Conservation (phyloP, 2,888 invertebrate species). For the Brachyptera putata region DNA sequence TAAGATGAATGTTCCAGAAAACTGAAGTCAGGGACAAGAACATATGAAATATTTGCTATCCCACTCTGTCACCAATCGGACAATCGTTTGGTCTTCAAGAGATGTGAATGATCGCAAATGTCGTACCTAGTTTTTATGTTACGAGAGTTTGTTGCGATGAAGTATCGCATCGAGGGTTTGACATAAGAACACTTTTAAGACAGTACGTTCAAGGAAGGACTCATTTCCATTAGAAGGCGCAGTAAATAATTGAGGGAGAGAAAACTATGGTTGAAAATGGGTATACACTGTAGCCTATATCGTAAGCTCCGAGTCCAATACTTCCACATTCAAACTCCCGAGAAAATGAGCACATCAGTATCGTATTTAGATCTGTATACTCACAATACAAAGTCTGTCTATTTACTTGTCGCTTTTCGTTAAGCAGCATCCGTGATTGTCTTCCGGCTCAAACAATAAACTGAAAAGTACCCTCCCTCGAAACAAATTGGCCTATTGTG, state of each 20-base stretch:
- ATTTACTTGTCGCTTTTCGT: background rate
- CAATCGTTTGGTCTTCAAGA: no score
- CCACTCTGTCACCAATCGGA: no score
- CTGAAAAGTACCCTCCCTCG: no score
- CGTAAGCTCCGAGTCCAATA: constrained; percentile 9
- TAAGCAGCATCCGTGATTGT: no score
- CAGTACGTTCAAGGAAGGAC: background rate
- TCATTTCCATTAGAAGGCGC: constrained; percentile 19
- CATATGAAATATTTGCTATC: no score
- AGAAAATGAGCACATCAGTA: constrained; percentile 1
- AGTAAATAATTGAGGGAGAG: constrained; percentile 25
- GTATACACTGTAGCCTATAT: no score
- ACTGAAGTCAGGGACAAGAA: no score
- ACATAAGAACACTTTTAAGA: constrained; percentile 19
- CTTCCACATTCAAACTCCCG: background rate
- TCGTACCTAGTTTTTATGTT: constrained; percentile 4
- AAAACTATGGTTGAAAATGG: constrained; percentile 7
- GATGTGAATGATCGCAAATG: no score
- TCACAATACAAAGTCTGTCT: background rate
- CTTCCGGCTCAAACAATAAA: no score
- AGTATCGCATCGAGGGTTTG: constrained; percentile 9
- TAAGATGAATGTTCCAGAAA: no score
- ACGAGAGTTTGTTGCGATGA: constrained; percentile 1
- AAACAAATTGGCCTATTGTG: no score
- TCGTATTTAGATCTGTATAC: background rate